phyloP scores from a whole-genome alignment of 2,797 vertebrate genomes.

The Periparus ater region DNA sequence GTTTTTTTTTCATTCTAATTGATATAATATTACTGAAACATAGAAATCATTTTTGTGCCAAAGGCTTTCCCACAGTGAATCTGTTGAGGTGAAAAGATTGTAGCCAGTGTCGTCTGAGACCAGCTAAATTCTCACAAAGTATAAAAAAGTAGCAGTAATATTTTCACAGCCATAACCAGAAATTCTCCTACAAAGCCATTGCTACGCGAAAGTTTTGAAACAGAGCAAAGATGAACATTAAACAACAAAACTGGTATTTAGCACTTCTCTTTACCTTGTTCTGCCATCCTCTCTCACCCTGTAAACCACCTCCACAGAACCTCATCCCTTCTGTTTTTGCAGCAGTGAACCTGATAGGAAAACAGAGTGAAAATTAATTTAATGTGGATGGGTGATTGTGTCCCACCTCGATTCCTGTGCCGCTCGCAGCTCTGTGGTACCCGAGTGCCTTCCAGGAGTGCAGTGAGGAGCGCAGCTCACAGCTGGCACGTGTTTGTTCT shows the following conservation, averaged over 20 bases:
- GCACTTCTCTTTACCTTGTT: background rate
- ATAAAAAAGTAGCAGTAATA: background rate
- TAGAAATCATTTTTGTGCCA: background rate
- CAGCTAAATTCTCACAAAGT: background rate
- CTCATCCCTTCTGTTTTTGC: background rate
- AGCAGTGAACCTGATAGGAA: background rate
- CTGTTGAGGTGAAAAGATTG: background rate
- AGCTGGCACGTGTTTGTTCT: conserved; percentile 18
- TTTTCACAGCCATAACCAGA: background rate
- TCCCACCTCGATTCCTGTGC: background rate
- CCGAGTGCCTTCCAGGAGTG: background rate
- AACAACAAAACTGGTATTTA: background rate
- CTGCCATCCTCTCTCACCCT: background rate
- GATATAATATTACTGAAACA: background rate
- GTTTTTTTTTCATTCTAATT: background rate
- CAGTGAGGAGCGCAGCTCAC: background rate
- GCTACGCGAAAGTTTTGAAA: background rate
- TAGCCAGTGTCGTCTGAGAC: background rate
- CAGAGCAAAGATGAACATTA: background rate
- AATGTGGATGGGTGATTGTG: background rate
- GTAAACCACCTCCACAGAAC: background rate
- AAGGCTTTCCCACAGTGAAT: background rate
- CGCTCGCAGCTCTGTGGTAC: background rate
- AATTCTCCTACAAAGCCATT: background rate
- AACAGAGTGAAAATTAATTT: background rate